Conservation (phyloP, 2,113 vertebrate species). For the Psephotus haematonotus region DNA sequence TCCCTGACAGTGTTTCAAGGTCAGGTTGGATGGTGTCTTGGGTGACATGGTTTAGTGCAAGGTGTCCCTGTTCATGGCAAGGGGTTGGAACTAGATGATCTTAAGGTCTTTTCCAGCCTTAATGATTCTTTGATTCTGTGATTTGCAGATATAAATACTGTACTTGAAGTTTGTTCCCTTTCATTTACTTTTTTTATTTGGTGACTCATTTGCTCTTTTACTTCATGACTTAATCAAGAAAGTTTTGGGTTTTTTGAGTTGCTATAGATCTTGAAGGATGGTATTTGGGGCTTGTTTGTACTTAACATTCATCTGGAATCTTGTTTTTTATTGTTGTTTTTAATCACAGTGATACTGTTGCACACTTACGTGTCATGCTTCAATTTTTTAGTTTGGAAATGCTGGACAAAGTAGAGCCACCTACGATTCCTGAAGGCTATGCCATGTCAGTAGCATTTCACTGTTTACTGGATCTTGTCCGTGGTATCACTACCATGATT, state of each 20-base stretch:
- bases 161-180: background rate
- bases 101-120: background rate
- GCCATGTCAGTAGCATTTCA: conserved; percentile 99
- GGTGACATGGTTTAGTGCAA: background rate
- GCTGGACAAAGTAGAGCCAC: conserved; percentile 98
- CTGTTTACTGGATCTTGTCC: conserved; percentile 93
- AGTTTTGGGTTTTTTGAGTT: background rate
- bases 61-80: background rate
- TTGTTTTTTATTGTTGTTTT: background rate
- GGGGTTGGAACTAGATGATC: background rate
- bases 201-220: background rate
- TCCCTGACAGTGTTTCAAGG: background rate
- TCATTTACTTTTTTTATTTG: background rate
- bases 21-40: background rate
- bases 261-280: background rate
- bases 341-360: background rate
- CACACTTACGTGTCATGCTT: background rate
- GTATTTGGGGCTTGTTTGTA: background rate
- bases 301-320: background rate
- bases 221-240: background rate
- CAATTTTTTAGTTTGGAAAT: conserved; percentile 87
- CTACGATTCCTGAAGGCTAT: conserved; percentile 96
- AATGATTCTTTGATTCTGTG: background rate
- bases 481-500: conserved; percentile 96
- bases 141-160: background rate